A percentile compares a stretch with the other conserved stretches of the same genome.
phyloP scores from a whole-genome alignment of 2,113 vertebrate species.

The Saccopteryx bilineata region DNA sequence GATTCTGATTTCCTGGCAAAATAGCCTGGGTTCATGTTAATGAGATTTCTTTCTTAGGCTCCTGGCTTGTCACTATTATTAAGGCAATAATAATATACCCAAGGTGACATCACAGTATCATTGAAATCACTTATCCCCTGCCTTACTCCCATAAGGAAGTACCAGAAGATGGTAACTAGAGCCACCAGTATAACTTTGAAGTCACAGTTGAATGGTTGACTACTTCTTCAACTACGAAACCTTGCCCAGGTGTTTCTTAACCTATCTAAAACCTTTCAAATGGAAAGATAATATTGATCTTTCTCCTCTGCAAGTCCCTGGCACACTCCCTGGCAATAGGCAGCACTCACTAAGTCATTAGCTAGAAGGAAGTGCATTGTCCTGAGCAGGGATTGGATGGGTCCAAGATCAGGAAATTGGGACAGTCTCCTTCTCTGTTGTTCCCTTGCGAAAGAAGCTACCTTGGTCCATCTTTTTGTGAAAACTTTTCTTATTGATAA shows the following conservation, averaged over 20 bases:
- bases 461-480: not conserved
- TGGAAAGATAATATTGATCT: not conserved
- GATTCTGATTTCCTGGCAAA: constrained; percentile 29
- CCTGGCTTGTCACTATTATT: not conserved
- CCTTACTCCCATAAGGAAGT: constrained; percentile 1
- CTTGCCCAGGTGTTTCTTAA: not conserved
- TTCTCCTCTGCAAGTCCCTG: not conserved
- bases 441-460: not conserved
- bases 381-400: not conserved
- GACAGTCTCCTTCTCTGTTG: not conserved
- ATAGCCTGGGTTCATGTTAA: constrained; percentile 18
- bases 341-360: not conserved
- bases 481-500: not conserved
- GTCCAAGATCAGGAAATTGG: not conserved
- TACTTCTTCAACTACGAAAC: not conserved
- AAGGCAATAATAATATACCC: not conserved
- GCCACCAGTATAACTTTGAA: not conserved
- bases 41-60: not conserved
- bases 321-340: not conserved
- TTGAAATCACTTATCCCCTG: not conserved
- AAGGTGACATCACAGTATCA: not conserved
- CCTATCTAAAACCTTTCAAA: not conserved
- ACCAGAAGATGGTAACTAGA: not conserved
- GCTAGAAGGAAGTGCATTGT: not conserved
- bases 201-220: not conserved